A percentile compares a stretch with the other conserved stretches of the same genome.
These are phyloP conservation scores for Eubasilissa regina DNA, from an alignment of 1,140 invertebrate species.

Conservation along the genomic window DNA sequence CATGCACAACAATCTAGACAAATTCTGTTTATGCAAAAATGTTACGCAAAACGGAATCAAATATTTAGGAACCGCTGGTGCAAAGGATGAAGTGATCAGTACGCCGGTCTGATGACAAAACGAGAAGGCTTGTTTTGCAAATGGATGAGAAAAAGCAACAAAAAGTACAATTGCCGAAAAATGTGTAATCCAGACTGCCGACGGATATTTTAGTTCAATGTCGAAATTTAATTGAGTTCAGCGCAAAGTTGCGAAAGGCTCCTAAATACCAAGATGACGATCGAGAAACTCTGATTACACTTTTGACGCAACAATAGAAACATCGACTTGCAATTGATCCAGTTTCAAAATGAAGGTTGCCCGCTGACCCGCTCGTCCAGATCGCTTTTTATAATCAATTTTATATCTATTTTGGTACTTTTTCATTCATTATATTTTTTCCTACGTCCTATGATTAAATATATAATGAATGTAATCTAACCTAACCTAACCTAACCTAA, in stretches of 20 bases:
- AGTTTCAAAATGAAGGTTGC: constrained; percentile 47
- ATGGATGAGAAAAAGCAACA: constrained; percentile 22
- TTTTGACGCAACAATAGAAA: constrained; percentile 41
- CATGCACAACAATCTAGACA: no score
- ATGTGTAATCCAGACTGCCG: constrained; percentile 39
- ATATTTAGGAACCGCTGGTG: background rate
- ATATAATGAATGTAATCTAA: no score
- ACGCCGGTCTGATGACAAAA: background rate
- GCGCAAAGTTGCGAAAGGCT: constrained; percentile 28
- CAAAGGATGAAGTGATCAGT: no score
- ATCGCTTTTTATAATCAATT: constrained; percentile 31
- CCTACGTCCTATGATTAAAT: background rate
- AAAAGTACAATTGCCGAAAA: constrained; percentile 39
- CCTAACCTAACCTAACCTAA: no score
- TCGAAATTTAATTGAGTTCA: constrained; percentile 43
- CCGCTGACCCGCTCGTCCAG: constrained; percentile 40
- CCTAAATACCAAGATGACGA: constrained; percentile 40
- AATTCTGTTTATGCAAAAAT: no score
- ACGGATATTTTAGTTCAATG: constrained; percentile 42
- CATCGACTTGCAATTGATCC: constrained; percentile 34
- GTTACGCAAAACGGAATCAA: background rate
- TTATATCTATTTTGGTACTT: constrained; percentile 23
- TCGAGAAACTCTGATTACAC: constrained; percentile 41
- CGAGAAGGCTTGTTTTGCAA: constrained; percentile 15
- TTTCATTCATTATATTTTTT: background rate